Base-by-base conservation (phyloP, 2,888 invertebrate species). In the Bombyx huttoni region DNA sequence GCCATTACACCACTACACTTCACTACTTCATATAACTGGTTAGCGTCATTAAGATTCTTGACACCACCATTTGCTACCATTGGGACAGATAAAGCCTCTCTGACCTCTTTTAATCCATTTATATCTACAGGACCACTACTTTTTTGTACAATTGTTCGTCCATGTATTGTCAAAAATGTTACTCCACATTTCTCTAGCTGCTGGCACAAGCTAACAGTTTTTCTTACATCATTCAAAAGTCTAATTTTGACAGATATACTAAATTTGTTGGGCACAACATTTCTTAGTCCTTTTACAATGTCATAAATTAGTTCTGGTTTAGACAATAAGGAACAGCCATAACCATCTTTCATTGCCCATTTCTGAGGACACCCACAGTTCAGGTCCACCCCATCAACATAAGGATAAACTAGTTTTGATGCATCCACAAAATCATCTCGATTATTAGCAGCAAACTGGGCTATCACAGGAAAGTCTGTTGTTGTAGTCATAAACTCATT, bases 301-400 rank as follows among this genome's bases (percentile, higher is more conserved):
- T 96, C 96, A 59, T 92, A 91, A 7, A 99, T 91, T 9, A 93
- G 66, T 68, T 98, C 94, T 7, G 98, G 98, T 61, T 94, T 92
- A 9, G 91, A 91, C 14, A 98, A 79, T 59, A 98, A 80, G 54
- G 93, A 92, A 67, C 95, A 95, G 0, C 98, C 98, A 72, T 96
- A 94, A 5, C 97, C 97, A 71, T 96, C 95, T 60, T 94, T 91
- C 80, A 96, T 93, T 0, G 98, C 98, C 98, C 98, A 98, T 60
- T 92, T 89, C 80, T 99, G 99, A 0, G 99, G 99, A 66, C 99
- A 99, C 0, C 99, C 99, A 88, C 99, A 99, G 75, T 99, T 99
- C 45, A 99, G 85, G 84, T 99, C 99, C 2, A 98, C 94, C 7
- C 99, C 99, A 88, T 96, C 94, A 52, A 94, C 92, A 85, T 93